A percentile compares a stretch with the other conserved stretches of the same genome.
Evolutionary conservation across 2,888 invertebrate genomes (phyloP).

Genomic region (Tipula lateralis): DNA sequence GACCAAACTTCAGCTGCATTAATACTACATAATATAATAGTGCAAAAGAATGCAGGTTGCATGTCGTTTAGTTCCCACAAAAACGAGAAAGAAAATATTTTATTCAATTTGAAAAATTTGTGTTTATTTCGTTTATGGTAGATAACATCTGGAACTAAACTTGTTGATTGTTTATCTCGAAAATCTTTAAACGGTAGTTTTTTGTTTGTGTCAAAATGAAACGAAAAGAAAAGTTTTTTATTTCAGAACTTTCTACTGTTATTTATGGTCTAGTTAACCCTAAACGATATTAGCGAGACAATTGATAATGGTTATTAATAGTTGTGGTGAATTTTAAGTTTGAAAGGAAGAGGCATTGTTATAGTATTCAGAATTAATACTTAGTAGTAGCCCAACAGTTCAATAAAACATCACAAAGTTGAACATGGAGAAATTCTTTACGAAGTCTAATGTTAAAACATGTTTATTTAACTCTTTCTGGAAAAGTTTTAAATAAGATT

Average conservation of each 20-base stretch:
- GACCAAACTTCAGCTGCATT: background rate
- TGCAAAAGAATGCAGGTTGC: background rate
- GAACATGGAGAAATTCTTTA: too few relatives aligned
- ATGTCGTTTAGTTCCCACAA: background rate
- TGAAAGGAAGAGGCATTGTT: too few relatives aligned
- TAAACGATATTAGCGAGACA: background rate
- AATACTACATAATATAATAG: background rate
- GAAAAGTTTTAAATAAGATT: too few relatives aligned
- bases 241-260: background rate
- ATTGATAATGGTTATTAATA: background rate
- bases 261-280: background rate
- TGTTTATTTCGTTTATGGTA: background rate
- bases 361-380: too few relatives aligned
- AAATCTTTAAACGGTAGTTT: background rate
- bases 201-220: background rate
- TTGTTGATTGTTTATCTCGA: background rate
- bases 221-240: background rate
- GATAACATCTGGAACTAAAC: background rate
- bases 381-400: too few relatives aligned
- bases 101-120: background rate
- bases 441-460: too few relatives aligned
- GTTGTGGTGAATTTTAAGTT: background rate
- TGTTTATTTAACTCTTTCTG: too few relatives aligned
- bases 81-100: background rate
- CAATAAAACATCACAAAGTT: too few relatives aligned